Base-by-base conservation (phyloP, 2,113 vertebrate genomes). In the Chamaea fasciata region DNA sequence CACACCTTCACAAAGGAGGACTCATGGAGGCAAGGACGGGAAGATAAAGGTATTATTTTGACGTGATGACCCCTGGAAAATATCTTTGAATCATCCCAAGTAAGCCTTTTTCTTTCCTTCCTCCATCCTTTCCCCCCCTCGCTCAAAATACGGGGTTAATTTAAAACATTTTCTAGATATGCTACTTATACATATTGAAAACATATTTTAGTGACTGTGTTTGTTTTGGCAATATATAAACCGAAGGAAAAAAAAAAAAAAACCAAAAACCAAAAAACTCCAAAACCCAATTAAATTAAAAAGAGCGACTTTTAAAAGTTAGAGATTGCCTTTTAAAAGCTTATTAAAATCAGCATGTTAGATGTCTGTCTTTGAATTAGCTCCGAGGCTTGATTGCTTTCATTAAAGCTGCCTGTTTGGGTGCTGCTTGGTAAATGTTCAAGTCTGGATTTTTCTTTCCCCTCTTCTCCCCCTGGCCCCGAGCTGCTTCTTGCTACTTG, bases 311-410 rank as follows among this genome's bases (percentile, higher is more conserved):
- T 98, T 95, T 95, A 95, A 98, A 98, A 98, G 97, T 98, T 97
- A 92, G 97, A 95, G 96, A 98, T 96, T 97, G 97, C 95, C 95
- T 98, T 97, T 97, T 97, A 96, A 98, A 97, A 97, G 96, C 97
- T 96, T 98, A 98, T 98, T 98, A 97, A 97, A 98, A 97, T 97
- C 97, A 98, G 96, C 97, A 95, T 96, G 97, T 95, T 98, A 70
- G 95, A 94, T 96, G 97, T 79, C 97, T 97, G 93, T 95, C 96
- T 97, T 87, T 89, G 96, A 97, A 97, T 98, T 97, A 97, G 97
- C 96, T 97, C 88, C 10, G 86, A 95, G 95, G 95, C 93, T 96
- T 97, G 97, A 98, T 97, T 98, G 95, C 97, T 95, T 94, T 97
- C 97, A 97, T 98, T 97, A 98, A 97, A 96, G 91, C 95, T 95